Conservation (phyloP, 2,113 vertebrate species). For the Cichladusa arquata region DNA sequence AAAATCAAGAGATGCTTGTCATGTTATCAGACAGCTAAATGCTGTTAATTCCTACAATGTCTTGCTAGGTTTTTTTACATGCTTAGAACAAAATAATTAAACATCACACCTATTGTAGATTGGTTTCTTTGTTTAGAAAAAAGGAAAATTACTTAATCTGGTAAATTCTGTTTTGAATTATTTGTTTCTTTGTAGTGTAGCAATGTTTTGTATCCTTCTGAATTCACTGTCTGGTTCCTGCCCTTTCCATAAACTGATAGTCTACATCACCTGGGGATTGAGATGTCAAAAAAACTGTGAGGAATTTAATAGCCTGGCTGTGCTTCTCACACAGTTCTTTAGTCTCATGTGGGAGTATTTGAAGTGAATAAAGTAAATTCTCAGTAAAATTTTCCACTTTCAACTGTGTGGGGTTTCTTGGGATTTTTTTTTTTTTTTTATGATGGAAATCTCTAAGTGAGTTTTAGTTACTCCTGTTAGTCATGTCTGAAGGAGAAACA, state of each 20-base stretch:
- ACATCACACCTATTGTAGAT: background rate
- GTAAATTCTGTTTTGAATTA: background rate
- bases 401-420: background rate
- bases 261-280: background rate
- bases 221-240: background rate
- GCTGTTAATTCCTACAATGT: background rate
- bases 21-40: background rate
- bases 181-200: background rate
- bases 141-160: background rate
- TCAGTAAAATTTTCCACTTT: background rate
- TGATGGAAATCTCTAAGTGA: background rate
- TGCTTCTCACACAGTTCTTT: background rate
- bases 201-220: background rate
- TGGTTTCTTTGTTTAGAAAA: background rate
- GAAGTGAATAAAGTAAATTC: background rate
- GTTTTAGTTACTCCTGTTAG: background rate
- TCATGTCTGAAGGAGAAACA: background rate
- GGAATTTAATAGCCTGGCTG: background rate
- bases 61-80: background rate
- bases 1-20: slow-evolving; percentile 37
- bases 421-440: background rate
- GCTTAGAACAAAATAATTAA: background rate
- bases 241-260: background rate
- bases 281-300: background rate
- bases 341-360: background rate